phyloP scores from a whole-genome alignment of 2,888 invertebrate genomes.

The Euplexia lucipara region DNA sequence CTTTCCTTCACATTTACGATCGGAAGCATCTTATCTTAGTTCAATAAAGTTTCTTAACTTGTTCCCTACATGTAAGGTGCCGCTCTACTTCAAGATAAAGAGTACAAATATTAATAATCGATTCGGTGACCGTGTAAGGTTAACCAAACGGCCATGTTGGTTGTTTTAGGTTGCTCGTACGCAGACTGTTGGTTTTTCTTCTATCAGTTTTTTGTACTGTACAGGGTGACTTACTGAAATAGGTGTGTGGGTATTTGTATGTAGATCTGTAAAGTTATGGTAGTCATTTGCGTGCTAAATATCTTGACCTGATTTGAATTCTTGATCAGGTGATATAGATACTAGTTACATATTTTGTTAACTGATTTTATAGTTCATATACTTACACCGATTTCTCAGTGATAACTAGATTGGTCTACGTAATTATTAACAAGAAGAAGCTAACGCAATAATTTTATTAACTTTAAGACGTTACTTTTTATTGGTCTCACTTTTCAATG shows the following conservation, averaged over 20 bases:
- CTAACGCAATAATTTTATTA: too few relatives aligned
- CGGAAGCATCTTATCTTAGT: conserved; percentile 63
- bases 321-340: too few relatives aligned
- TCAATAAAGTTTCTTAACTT: conserved; percentile 55
- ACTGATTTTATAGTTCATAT: too few relatives aligned
- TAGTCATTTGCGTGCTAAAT: too few relatives aligned
- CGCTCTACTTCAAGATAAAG: conserved; percentile 57
- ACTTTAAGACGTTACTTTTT: not conserved
- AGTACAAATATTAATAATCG: conserved; percentile 60
- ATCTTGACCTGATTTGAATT: too few relatives aligned
- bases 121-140: conserved; percentile 54
- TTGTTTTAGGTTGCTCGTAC: conserved; percentile 40
- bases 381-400: too few relatives aligned
- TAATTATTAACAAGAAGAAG: too few relatives aligned
- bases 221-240: not conserved
- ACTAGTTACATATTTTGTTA: too few relatives aligned
- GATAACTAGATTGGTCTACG: too few relatives aligned
- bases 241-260: too few relatives aligned
- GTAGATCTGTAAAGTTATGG: too few relatives aligned
- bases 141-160: conserved; percentile 28
- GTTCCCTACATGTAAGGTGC: conserved; percentile 56
- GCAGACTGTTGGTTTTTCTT: conserved; percentile 16
- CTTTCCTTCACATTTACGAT: conserved; percentile 43
- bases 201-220: conserved; percentile 21
- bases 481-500: not conserved